Conservation (phyloP, 2,797 vertebrate genomes). For the Apogon talboti region DNA sequence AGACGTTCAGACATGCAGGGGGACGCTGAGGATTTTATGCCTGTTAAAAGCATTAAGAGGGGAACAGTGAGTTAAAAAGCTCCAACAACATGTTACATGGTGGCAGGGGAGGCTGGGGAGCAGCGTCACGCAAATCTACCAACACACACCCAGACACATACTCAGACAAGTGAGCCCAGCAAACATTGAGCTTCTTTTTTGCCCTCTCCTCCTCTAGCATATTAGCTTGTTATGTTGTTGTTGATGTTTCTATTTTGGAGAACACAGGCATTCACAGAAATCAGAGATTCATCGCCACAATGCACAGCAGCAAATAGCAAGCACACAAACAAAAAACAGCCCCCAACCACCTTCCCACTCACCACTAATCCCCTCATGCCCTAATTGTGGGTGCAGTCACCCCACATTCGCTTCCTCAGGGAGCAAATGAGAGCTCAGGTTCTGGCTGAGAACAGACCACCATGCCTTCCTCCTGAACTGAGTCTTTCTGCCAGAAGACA, state of each 20-base stretch:
- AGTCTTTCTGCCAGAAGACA: slow-evolving; percentile 69
- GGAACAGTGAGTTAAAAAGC: slow-evolving; percentile 54
- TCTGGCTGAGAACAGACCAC: slow-evolving; percentile 67
- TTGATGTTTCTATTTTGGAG: slow-evolving; percentile 70
- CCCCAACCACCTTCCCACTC: slow-evolving; percentile 75
- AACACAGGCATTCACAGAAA: slow-evolving; percentile 49
- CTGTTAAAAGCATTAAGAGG: slow-evolving; percentile 61
- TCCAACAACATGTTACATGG: slow-evolving; percentile 49
- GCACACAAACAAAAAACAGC: slow-evolving; percentile 74
- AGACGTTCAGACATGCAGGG: slow-evolving; percentile 49
- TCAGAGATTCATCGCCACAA: slow-evolving; percentile 52
- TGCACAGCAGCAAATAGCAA: slow-evolving; percentile 49
- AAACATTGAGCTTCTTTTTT: slow-evolving; percentile 46
- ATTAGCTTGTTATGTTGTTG: slow-evolving; percentile 67
- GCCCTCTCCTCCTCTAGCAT: slow-evolving; percentile 47
- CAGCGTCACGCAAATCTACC: slow-evolving; percentile 25
- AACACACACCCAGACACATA: slow-evolving; percentile 37
- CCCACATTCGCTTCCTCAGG: slow-evolving; percentile 68
- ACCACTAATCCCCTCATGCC: slow-evolving; percentile 80
- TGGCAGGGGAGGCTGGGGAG: slow-evolving; percentile 43
- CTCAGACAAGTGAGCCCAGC: slow-evolving; percentile 6
- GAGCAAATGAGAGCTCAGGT: slow-evolving; percentile 25
- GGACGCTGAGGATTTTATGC: slow-evolving; percentile 55
- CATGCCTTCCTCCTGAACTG: slow-evolving; percentile 60
- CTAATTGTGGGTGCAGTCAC: slow-evolving; percentile 79